These are phyloP conservation scores for Yasuhikotakia modesta DNA, from an alignment of 2,797 vertebrate genomes.

Conservation along the genomic window DNA sequence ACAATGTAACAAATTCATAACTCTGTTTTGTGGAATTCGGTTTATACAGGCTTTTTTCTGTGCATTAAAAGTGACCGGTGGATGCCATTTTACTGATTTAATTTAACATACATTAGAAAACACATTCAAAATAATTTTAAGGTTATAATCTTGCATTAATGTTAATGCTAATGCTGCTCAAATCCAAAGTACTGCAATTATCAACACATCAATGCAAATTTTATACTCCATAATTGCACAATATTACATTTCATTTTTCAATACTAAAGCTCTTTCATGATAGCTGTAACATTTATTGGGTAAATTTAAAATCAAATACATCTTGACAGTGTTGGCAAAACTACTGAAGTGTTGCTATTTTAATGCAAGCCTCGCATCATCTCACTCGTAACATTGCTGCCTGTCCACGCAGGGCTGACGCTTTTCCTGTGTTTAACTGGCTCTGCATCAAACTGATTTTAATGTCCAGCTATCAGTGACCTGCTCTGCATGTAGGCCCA, in stretches of 20 bases:
- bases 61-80: not conserved
- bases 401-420: constrained; percentile 24
- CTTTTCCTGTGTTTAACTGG: constrained; percentile 29
- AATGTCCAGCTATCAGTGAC: constrained; percentile 39
- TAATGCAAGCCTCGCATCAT: constrained; percentile 43
- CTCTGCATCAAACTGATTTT: constrained; percentile 38
- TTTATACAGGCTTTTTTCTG: too few species aligned
- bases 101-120: constrained; percentile 3
- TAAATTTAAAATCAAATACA: constrained; percentile 53
- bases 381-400: constrained; percentile 32
- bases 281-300: constrained; percentile 45
- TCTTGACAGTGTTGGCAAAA: constrained; percentile 51
- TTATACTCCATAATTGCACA: constrained; percentile 21
- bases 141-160: constrained; percentile 10
- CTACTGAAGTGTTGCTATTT: constrained; percentile 52
- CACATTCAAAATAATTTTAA: constrained; percentile 7
- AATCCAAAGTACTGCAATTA: not conserved
- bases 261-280: constrained; percentile 40
- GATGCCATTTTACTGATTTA: constrained; percentile 23
- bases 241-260: constrained; percentile 47
- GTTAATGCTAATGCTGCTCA: constrained; percentile 15
- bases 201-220: constrained; percentile 27
- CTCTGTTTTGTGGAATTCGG: too few species aligned
- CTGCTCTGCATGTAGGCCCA: not conserved
- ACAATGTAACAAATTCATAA: too few species aligned